Conservation (phyloP, 2,113 vertebrate genomes). For the Mandrillus leucophaeus region DNA sequence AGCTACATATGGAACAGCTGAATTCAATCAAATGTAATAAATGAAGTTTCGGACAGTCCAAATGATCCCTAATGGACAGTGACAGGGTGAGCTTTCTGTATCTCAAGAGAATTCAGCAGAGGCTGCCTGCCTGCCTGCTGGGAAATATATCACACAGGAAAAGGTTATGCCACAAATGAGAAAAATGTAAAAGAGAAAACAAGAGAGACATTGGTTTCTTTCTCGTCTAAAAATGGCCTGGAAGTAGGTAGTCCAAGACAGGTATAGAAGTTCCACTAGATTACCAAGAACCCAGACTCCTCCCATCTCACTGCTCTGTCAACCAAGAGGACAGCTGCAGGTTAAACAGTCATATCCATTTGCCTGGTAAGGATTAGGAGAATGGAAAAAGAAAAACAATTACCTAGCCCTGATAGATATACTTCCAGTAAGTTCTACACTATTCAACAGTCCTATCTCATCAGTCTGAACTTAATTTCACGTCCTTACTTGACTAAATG, state of each 20-base stretch:
- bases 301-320: too few species aligned
- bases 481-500: accelerated
- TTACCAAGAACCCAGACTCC: not conserved
- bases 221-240: not conserved
- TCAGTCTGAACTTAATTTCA: too few species aligned
- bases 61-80: not conserved
- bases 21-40: not conserved
- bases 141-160: not conserved
- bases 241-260: not conserved
- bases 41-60: too few species aligned
- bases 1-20: not conserved
- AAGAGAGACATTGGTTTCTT: not conserved
- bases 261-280: not conserved
- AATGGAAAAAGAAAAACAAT: not conserved
- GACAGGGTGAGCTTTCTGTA: not conserved
- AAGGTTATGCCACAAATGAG: not conserved
- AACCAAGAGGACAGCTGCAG: not conserved
- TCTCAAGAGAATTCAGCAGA: not conserved
- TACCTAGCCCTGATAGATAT: not conserved
- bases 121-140: not conserved
- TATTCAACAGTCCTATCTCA: too few species aligned
- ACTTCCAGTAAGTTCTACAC: not conserved
- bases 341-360: not conserved
- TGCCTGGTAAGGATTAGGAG: not conserved
- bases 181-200: not conserved